Percentiles rank a stretch among this genome's conserved stretches.
These are phyloP conservation scores for Pachymerium ferrugineum DNA, from an alignment of 2,888 invertebrate genomes.

Conservation along the genomic window DNA sequence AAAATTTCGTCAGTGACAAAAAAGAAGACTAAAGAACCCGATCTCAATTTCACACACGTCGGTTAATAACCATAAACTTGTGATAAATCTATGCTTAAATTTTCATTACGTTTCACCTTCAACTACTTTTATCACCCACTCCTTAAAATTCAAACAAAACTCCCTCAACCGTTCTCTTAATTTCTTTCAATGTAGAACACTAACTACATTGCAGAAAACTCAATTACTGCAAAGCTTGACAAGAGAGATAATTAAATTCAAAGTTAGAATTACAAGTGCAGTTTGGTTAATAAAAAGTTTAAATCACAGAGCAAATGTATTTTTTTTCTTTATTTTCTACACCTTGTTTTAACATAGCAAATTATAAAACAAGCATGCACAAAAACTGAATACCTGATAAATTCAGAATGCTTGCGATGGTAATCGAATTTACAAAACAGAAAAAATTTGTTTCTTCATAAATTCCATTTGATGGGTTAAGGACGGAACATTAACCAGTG, in stretches of 20 bases:
- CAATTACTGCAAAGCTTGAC: too few species aligned
- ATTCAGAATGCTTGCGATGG: constrained; percentile 25
- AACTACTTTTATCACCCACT: too few species aligned
- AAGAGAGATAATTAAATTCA: too few species aligned
- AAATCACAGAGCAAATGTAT: not conserved
- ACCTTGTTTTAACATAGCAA: constrained; percentile 33
- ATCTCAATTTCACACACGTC: too few species aligned
- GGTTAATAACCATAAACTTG: too few species aligned
- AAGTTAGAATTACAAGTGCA: too few species aligned
- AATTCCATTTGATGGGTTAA: constrained; percentile 27
- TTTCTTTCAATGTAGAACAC: too few species aligned
- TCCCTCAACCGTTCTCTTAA: too few species aligned
- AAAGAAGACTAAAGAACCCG: not conserved
- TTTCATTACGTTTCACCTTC: too few species aligned
- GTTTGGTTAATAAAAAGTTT: not conserved
- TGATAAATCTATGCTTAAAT: too few species aligned
- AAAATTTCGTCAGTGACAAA: constrained; percentile 35
- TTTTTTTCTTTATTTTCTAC: constrained; percentile 31
- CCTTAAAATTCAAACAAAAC: too few species aligned
- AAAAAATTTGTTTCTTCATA: constrained; percentile 28
- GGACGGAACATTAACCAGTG: constrained; percentile 24
- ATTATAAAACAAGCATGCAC: constrained; percentile 35
- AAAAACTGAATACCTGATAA: constrained; percentile 27
- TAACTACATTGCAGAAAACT: too few species aligned
- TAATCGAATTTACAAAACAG: constrained; percentile 28